These are phyloP conservation scores for Pantherophis guttatus DNA, from an alignment of 2,113 vertebrate species.

Conservation along the genomic window DNA sequence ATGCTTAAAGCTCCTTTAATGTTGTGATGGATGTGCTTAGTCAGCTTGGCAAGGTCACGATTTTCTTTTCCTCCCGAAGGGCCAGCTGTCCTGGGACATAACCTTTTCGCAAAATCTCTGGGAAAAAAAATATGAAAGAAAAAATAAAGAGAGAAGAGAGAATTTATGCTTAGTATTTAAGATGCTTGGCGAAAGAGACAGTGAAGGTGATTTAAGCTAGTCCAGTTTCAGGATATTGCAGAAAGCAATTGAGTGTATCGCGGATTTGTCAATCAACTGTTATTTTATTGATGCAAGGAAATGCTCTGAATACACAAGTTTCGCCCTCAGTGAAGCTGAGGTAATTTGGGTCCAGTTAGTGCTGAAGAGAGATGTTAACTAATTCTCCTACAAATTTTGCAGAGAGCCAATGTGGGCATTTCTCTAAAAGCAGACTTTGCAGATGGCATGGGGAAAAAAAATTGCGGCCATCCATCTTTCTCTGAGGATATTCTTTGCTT, in stretches of 20 bases:
- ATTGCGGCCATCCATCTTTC: not conserved
- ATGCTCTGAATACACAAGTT: not conserved
- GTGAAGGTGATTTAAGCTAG: not conserved
- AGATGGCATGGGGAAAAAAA: not conserved
- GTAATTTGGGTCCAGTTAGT: not conserved
- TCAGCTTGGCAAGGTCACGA: slow-evolving; percentile 39
- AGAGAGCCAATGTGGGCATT: not conserved
- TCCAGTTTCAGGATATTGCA: not conserved
- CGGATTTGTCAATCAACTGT: not conserved
- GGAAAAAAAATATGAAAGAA: not conserved
- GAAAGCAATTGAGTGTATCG: not conserved
- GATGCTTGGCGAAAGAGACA: not conserved
- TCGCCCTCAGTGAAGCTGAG: not conserved
- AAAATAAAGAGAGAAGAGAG: not conserved
- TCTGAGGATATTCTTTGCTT: not conserved
- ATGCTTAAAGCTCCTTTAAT: slow-evolving; percentile 16
- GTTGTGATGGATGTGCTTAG: slow-evolving; percentile 13
- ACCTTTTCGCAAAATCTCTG: not conserved
- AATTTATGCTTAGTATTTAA: not conserved
- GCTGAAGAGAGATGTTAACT: not conserved
- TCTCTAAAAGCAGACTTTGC: not conserved
- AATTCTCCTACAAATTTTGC: not conserved
- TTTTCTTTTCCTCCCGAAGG: slow-evolving; percentile 27
- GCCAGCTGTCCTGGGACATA: slow-evolving; percentile 24
- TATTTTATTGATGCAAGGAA: not conserved